These are phyloP conservation scores for Anguilla megastoma DNA, from an alignment of 2,797 vertebrate genomes.

Conservation along the genomic window DNA sequence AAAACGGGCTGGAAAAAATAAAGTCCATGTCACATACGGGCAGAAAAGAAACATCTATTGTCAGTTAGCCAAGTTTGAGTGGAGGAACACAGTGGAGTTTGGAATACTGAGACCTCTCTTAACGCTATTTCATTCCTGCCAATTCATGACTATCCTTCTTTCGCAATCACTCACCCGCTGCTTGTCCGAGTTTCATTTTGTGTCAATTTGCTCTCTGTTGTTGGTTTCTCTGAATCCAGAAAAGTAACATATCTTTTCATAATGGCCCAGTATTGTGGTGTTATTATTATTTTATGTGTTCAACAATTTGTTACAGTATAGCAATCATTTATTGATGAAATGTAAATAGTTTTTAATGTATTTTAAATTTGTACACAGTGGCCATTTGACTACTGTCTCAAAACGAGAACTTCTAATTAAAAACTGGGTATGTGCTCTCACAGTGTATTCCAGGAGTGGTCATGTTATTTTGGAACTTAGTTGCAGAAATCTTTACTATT, in stretches of 20 bases:
- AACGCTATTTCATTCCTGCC: not conserved
- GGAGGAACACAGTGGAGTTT: not conserved
- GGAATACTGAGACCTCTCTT: not conserved
- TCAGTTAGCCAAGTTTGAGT: constrained; percentile 10
- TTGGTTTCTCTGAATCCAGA: not conserved
- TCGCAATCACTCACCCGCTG: not conserved
- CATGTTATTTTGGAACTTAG: not conserved
- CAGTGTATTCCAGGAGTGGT: not conserved
- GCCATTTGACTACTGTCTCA: not conserved
- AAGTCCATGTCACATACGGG: not conserved
- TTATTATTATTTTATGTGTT: not conserved
- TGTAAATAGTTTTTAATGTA: not conserved
- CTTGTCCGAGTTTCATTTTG: not conserved
- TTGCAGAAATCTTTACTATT: not conserved
- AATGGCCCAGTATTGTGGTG: not conserved
- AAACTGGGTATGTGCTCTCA: not conserved
- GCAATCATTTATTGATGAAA: not conserved
- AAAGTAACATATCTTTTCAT: not conserved
- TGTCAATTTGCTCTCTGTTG: not conserved
- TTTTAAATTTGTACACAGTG: not conserved
- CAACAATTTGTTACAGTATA: not conserved
- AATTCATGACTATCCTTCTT: not conserved
- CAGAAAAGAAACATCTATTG: constrained; percentile 26
- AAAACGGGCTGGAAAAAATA: not conserved
- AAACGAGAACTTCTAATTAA: not conserved